Evolutionary conservation across 1,140 invertebrate species (phyloP).

Genomic region (Nixonia krombeini): DNA sequence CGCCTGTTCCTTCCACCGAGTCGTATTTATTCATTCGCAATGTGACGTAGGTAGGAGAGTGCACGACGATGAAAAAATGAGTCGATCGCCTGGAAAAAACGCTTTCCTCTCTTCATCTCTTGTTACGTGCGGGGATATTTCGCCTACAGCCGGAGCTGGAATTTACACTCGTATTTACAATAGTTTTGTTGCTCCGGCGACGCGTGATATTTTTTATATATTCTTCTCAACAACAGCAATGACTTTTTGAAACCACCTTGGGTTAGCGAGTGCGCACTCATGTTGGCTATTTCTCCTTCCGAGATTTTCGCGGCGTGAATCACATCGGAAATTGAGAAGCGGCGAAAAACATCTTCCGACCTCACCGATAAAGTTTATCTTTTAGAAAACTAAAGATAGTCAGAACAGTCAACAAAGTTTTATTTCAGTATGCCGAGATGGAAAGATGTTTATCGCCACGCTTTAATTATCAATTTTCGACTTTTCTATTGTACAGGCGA

Average conservation of each 20-base stretch:
- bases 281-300: no score
- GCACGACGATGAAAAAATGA: slow-evolving; percentile 37
- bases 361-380: background rate
- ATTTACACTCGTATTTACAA: slow-evolving; percentile 60
- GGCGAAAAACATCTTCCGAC: background rate
- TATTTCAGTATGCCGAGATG: no score
- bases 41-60: slow-evolving; percentile 30
- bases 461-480: no score
- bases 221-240: slow-evolving; percentile 33
- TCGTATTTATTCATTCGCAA: slow-evolving; percentile 40
- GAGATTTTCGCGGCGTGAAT: no score
- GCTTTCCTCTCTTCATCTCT: slow-evolving; percentile 20
- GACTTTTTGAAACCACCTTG: no score
- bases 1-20: slow-evolving; percentile 8
- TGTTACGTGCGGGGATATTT: slow-evolving; percentile 36
- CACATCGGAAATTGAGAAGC: no score
- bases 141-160: slow-evolving; percentile 42
- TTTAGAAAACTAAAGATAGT: slow-evolving; percentile 1
- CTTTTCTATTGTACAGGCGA: no score
- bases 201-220: slow-evolving; percentile 29
- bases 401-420: background rate
- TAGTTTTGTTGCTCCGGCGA: slow-evolving; percentile 54
- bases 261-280: no score
- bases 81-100: slow-evolving; percentile 36
- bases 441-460: no score